Conservation (phyloP, 1,140 invertebrate species). For the Eriocheir sinensis region DNA sequence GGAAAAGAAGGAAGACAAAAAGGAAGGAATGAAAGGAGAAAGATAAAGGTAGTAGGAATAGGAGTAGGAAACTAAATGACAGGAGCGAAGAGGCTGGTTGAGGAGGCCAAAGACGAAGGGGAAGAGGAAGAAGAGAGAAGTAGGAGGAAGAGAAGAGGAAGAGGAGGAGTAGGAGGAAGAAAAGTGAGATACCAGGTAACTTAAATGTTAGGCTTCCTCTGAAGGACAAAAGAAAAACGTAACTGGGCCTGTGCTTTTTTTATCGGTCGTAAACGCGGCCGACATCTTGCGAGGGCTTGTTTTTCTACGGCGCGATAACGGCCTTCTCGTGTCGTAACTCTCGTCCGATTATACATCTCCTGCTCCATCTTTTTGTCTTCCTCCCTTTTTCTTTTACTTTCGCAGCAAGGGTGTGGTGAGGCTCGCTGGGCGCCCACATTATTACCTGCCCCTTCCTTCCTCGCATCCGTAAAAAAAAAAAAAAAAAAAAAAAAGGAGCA, state of each 20-base stretch:
- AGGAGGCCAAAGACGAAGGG: no score
- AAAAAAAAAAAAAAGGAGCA: background rate
- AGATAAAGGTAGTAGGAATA: no score
- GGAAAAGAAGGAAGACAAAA: no score
- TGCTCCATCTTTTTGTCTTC: background rate
- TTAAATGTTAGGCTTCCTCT: conserved; percentile 21
- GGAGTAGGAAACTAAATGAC: no score
- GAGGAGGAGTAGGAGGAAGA: no score
- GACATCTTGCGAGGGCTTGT: background rate
- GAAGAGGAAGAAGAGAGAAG: no score
- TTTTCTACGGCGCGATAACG: background rate
- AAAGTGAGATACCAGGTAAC: no score
- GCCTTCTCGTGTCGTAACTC: background rate
- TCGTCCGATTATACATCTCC: background rate
- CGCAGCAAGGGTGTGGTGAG: background rate
- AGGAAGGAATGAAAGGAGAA: no score
- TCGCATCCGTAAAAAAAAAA: background rate
- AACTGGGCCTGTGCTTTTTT: conserved; percentile 14
- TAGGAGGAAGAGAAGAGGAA: no score
- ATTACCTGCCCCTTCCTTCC: background rate
- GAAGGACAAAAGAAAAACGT: conserved; percentile 24
- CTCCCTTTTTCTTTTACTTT: background rate
- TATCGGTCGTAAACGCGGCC: background rate
- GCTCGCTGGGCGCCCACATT: background rate
- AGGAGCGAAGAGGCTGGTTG: no score